phyloP scores from a whole-genome alignment of 2,888 invertebrate species.

The Alentia gelatinosa region DNA sequence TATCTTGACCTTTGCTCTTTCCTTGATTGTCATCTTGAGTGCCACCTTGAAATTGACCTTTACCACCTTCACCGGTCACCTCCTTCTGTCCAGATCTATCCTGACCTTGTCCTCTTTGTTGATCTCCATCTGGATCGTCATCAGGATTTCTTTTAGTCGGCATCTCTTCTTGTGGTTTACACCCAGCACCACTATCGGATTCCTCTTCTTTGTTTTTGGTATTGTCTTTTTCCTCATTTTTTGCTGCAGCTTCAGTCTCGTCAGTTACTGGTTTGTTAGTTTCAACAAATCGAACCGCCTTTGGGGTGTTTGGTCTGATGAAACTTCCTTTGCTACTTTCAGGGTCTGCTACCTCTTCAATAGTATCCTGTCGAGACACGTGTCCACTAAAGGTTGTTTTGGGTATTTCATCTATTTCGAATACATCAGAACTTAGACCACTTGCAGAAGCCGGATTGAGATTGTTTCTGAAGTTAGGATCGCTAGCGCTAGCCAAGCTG shows the following conservation, averaged over 20 bases:
- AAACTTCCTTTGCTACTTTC: not conserved
- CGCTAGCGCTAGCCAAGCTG: conserved; percentile 25
- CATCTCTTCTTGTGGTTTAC: not conserved
- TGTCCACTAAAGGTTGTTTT: not conserved
- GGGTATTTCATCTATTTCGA: conserved; percentile 6
- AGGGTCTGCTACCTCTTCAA: not conserved
- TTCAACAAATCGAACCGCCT: conserved; percentile 53
- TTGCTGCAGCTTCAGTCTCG: not conserved
- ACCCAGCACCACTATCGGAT: not conserved
- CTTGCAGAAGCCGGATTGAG: not conserved
- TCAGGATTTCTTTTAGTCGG: not conserved
- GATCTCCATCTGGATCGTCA: not conserved
- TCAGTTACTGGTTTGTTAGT: not conserved
- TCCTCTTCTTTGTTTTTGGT: not conserved
- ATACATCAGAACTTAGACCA: conserved; percentile 8
- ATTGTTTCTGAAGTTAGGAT: not conserved
- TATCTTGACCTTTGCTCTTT: not conserved
- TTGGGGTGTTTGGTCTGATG: not conserved
- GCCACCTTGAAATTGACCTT: not conserved
- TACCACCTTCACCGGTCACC: not conserved
- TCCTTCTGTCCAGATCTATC: not conserved
- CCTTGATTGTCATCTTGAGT: not conserved
- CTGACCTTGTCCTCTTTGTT: not conserved
- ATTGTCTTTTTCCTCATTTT: not conserved
- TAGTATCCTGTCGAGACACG: not conserved